Conservation (phyloP, 1,140 invertebrate species). For the Hesperophylax magnus region DNA sequence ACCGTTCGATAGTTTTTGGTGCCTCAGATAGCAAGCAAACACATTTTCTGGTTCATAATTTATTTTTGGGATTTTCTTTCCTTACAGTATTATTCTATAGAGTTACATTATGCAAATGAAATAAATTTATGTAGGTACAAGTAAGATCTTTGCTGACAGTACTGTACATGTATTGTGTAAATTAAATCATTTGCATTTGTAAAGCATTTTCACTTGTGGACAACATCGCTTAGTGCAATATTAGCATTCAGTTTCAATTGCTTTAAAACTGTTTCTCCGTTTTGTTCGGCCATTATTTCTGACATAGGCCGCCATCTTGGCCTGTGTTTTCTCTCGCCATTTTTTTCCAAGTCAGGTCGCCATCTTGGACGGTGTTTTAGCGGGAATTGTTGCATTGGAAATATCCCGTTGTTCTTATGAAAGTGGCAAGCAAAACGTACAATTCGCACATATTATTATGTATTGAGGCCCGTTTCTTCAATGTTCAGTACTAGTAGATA, state of each 20-base stretch:
- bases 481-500: too few species aligned
- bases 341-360: too few species aligned
- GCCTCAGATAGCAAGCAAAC: too few species aligned
- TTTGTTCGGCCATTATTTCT: neutral
- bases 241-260: neutral
- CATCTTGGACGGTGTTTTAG: conserved; percentile 7
- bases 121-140: neutral
- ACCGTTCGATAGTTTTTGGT: too few species aligned
- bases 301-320: conserved; percentile 13
- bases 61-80: too few species aligned
- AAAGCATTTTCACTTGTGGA: neutral
- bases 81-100: too few species aligned
- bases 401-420: conserved; percentile 17
- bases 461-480: neutral
- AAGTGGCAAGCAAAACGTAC: neutral
- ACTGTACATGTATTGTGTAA: neutral
- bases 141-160: neutral
- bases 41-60: too few species aligned
- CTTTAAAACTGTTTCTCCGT: conserved; percentile 9
- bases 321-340: too few species aligned
- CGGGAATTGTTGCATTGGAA: conserved; percentile 20
- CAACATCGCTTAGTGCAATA: neutral
- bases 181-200: neutral
- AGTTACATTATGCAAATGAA: neutral
- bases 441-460: neutral